These are phyloP conservation scores for Biston stratarius DNA, from an alignment of 2,888 invertebrate species.

Conservation along the genomic window DNA sequence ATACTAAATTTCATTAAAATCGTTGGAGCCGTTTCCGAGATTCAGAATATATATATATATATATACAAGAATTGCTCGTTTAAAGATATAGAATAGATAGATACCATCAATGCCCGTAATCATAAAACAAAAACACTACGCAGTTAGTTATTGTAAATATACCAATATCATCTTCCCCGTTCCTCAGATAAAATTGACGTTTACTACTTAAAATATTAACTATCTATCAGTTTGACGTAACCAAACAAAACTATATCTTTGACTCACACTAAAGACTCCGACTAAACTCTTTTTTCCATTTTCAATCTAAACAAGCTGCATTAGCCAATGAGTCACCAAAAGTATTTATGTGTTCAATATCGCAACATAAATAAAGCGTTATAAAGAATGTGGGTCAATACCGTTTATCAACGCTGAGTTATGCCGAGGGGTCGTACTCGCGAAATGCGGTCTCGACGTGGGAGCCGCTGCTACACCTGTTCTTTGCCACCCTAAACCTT, in stretches of 20 bases:
- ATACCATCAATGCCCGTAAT: no score
- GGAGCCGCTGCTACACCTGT: conserved; percentile 60
- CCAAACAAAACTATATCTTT: not conserved
- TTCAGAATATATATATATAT: no score
- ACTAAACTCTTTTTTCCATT: conserved; percentile 8
- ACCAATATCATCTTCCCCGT: no score
- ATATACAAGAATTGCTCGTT: no score
- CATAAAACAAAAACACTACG: no score
- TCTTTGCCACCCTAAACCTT: conserved; percentile 55
- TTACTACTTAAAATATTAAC: no score
- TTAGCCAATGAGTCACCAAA: conserved; percentile 44
- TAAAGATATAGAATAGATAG: no score
- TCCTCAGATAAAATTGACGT: no score
- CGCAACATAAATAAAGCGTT: conserved; percentile 44
- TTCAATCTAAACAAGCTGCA: conserved; percentile 34
- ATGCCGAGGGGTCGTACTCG: conserved; percentile 50
- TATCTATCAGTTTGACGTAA: no score
- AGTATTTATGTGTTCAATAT: conserved; percentile 50
- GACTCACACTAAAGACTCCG: not conserved
- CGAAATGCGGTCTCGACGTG: conserved; percentile 59
- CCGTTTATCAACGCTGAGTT: conserved; percentile 48
- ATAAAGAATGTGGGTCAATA: conserved; percentile 51
- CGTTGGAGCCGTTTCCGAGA: no score
- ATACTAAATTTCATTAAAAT: no score
- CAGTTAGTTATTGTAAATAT: no score